Evolutionary conservation across 2,797 vertebrate genomes (phyloP), one percentile per base, ranked within the genome.

Genomic region (Manis pentadactyla): DNA sequence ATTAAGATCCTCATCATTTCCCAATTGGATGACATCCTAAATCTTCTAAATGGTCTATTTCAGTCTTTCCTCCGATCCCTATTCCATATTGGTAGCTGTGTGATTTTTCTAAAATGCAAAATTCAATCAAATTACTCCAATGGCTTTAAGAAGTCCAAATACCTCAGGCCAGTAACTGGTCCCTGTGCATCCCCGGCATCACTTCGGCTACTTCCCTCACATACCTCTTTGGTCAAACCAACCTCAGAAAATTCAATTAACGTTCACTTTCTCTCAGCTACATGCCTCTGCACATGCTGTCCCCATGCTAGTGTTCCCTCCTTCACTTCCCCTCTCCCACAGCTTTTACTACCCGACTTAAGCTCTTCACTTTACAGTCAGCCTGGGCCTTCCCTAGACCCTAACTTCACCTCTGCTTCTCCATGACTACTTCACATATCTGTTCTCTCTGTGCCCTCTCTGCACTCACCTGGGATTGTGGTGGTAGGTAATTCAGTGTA

Each of bases 131-230:
- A 64, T 88, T 59, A 97, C 13, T 86, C 82, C 27, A 86, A 29
- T 46, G n/a, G 29, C 19, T 96, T 92, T 83, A 90, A 96, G 74
- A 92, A 94, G 68, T 66, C 31, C 29, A 82, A 59, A 55, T 34
- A 39, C 37, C 37, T 93, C 31, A 53, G 37, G 5, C 57, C 42
- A 55, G 27, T 81, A 79, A 82, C 9, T 34, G 55, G 61, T 59
- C 18, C 25, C 83, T 51, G 39, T 31, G 53, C 29, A 61, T 73
- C 11, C 84, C 55, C 19, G 53, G 49, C 27, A 63, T 79, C 19
- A 49, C 10, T 55, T 85, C 49, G 11, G 8, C 66, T 83, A 7
- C 29, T 69, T 79, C 37, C 23, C 13, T 25, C 37, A 75, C 5
- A 39, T 6, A 74, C 17, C 10, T 46, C 15, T 82, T 51, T 61